Evolutionary conservation across 2,888 invertebrate species (phyloP).

Genomic region (Phortica okadai): DNA sequence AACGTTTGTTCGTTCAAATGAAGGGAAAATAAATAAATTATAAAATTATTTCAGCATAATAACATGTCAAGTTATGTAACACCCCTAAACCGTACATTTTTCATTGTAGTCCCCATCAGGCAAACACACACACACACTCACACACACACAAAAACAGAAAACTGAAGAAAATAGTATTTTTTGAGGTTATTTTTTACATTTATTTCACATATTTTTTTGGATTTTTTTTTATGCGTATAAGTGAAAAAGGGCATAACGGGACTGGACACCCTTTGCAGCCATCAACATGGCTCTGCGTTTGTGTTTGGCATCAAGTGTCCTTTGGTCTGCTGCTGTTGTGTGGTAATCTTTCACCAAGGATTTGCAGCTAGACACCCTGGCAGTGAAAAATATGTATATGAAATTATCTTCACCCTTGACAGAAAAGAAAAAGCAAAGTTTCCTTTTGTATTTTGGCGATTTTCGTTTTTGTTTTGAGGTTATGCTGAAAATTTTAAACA

Average conservation of each 20-base stretch:
- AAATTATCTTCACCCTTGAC: constrained; percentile 22
- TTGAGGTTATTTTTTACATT: constrained; percentile 64
- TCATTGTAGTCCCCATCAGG: constrained; percentile 4
- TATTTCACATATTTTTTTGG: constrained; percentile 55
- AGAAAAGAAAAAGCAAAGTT: constrained; percentile 52
- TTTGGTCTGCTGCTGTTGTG: constrained; percentile 51
- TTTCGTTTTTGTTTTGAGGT: constrained; percentile 37
- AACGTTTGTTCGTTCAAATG: constrained; percentile 11
- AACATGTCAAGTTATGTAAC: constrained; percentile 68
- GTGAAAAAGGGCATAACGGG: constrained; percentile 1
- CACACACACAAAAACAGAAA: background rate
- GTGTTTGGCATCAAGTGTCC: constrained; percentile 54
- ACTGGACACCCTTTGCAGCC: constrained; percentile 19
- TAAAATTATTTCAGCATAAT: constrained; percentile 76
- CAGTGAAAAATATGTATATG: constrained; percentile 45
- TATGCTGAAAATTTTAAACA: constrained; percentile 56
- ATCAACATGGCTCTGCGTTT: constrained; percentile 6
- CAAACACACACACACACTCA: background rate
- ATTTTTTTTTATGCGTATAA: constrained; percentile 11
- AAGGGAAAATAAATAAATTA: constrained; percentile 73
- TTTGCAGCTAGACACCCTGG: constrained; percentile 70
- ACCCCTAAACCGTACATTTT: constrained; percentile 21
- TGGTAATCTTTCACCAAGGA: constrained; percentile 74
- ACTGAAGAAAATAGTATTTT: constrained; percentile 51
- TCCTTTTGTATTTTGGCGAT: constrained; percentile 50